phyloP scores from a whole-genome alignment of 1,140 invertebrate genomes.

The Drosophila quadrilineata region DNA sequence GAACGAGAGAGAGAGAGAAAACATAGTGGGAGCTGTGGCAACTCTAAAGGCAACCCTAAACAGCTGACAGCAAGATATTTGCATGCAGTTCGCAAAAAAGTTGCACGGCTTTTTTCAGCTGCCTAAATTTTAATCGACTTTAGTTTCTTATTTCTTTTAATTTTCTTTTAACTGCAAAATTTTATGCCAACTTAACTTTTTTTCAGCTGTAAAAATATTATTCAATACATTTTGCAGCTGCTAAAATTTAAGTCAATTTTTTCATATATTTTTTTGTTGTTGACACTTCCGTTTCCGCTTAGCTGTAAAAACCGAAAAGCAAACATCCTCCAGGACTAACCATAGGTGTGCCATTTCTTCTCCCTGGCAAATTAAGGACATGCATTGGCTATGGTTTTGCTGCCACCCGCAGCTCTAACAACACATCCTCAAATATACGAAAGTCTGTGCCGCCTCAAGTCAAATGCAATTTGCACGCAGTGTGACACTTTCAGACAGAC shows the following conservation, averaged over 20 bases:
- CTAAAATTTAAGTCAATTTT: no score
- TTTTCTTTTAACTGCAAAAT: constrained; percentile 1
- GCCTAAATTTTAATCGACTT: no score
- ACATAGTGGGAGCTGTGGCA: neutral
- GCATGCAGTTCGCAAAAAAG: constrained; percentile 44
- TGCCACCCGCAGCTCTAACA: constrained; percentile 29
- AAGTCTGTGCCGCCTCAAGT: constrained; percentile 25
- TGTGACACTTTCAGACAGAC: constrained; percentile 1
- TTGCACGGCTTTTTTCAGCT: constrained; percentile 27
- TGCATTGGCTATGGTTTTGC: constrained; percentile 43
- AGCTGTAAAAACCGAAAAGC: constrained; percentile 38
- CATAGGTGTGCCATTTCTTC: constrained; percentile 25
- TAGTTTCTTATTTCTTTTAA: no score
- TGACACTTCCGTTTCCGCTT: constrained; percentile 43
- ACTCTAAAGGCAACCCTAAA: no score
- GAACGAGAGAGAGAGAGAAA: neutral
- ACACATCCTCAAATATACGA: constrained; percentile 12
- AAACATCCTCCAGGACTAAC: constrained; percentile 44
- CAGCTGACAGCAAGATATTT: constrained; percentile 34
- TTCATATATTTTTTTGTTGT: no score
- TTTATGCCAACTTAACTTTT: neutral
- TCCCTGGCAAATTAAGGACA: constrained; percentile 24
- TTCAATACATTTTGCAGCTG: no score
- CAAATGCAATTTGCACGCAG: constrained; percentile 35
- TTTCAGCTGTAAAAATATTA: neutral